These are phyloP conservation scores for Caenorhabditis sinica DNA, from an alignment of 2,888 invertebrate species.

Conservation along the genomic window DNA sequence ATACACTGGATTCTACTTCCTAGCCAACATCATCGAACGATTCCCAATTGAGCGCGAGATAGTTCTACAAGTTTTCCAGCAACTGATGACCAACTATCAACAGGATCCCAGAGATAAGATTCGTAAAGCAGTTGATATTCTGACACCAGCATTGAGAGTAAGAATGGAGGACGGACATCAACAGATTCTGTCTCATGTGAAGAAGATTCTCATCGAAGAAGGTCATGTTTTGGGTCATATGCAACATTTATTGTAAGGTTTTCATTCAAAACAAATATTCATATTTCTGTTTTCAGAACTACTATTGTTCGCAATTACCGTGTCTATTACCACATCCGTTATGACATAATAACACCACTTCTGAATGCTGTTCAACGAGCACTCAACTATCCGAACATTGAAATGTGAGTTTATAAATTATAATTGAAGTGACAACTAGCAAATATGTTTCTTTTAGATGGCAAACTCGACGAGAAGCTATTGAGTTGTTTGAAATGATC, in stretches of 20 bases:
- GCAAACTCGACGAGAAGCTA: constrained; percentile 65
- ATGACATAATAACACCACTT: constrained; percentile 95
- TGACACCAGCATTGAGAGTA: constrained; percentile 96
- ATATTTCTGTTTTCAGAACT: constrained; percentile 86
- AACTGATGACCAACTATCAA: constrained; percentile 90
- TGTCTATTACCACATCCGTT: constrained; percentile 97
- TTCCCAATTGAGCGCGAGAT: constrained; percentile 98
- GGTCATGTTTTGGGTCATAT: constrained; percentile 97
- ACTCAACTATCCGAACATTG: constrained; percentile 85
- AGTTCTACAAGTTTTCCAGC: constrained; percentile 90
- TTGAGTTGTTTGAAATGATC: constrained; percentile 92
- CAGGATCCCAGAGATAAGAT: constrained; percentile 93
- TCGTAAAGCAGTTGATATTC: constrained; percentile 93
- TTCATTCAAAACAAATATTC: no score
- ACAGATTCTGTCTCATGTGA: constrained; percentile 91
- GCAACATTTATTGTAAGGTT: constrained; percentile 90
- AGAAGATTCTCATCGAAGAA: constrained; percentile 98
- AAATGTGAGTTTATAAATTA: constrained; percentile 61
- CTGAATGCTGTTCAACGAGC: constrained; percentile 95
- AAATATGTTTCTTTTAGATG: no score
- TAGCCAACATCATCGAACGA: constrained; percentile 97
- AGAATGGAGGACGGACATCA: constrained; percentile 95
- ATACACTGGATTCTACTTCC: constrained; percentile 95
- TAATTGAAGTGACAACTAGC: no score
- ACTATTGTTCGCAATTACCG: constrained; percentile 96